A percentile compares a stretch with the other conserved stretches of the same genome.
These are phyloP conservation scores for Sparus aurata DNA, from an alignment of 2,797 vertebrate genomes.

Conservation along the genomic window DNA sequence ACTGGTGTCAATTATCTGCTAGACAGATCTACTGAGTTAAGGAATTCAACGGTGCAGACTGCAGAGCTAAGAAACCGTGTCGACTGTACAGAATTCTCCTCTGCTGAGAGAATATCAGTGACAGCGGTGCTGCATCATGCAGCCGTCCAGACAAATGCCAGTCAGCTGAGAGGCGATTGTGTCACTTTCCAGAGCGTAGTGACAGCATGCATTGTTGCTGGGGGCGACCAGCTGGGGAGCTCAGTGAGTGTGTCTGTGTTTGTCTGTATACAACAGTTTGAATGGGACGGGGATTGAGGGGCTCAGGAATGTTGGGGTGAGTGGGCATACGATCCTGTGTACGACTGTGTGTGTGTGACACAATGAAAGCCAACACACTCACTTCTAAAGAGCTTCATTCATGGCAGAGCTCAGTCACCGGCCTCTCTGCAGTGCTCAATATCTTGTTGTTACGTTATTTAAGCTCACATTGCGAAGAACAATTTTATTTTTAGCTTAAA, in stretches of 20 bases:
- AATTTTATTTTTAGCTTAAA: slow-evolving; percentile 12
- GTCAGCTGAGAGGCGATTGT: slow-evolving; percentile 72
- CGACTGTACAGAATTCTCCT: neutral
- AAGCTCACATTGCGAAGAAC: neutral
- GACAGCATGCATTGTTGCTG: slow-evolving; percentile 72
- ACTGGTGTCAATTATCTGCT: neutral
- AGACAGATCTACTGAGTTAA: neutral
- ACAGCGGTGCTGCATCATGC: slow-evolving; percentile 60
- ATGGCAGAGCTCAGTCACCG: slow-evolving; percentile 68
- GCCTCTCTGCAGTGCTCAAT: slow-evolving; percentile 30
- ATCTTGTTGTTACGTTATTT: neutral
- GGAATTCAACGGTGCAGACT: neutral
- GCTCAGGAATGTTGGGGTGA: slow-evolving; percentile 68
- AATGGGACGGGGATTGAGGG: slow-evolving; percentile 53
- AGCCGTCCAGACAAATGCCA: slow-evolving; percentile 53
- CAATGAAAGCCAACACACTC: slow-evolving; percentile 70
- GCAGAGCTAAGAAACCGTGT: neutral
- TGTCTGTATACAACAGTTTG: slow-evolving; percentile 31
- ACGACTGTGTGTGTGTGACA: slow-evolving; percentile 50
- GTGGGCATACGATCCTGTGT: slow-evolving; percentile 57
- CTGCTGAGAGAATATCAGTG: neutral
- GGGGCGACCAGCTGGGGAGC: slow-evolving; percentile 50
- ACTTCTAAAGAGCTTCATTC: slow-evolving; percentile 78
- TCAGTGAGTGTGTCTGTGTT: slow-evolving; percentile 33
- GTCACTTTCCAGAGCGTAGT: slow-evolving; percentile 72